phyloP scores from a whole-genome alignment of 2,888 invertebrate genomes.

The Zygaena filipendulae region DNA sequence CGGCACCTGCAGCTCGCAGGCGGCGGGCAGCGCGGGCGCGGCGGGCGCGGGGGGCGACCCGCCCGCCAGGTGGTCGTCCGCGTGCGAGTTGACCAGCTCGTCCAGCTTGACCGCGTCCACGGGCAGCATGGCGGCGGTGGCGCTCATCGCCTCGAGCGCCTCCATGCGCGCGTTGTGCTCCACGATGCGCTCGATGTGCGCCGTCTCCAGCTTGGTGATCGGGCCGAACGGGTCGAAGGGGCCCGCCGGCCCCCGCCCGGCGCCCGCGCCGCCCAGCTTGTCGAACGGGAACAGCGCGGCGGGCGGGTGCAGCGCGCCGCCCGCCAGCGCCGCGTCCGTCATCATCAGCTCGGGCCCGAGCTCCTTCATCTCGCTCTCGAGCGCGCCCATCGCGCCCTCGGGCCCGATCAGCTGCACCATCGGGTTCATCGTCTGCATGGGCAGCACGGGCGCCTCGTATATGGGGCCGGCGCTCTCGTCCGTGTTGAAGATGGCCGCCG shows the following conservation, averaged over 20 bases:
- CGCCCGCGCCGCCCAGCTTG: slow-evolving; percentile 24
- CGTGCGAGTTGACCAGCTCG: slow-evolving; percentile 64
- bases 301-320: slow-evolving; percentile 21
- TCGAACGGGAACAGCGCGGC: slow-evolving; percentile 34
- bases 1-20: slow-evolving; percentile 68
- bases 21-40: slow-evolving; percentile 36
- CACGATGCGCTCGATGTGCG: slow-evolving; percentile 44
- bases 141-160: slow-evolving; percentile 57
- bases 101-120: slow-evolving; percentile 63
- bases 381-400: slow-evolving; percentile 27
- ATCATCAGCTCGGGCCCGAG: slow-evolving; percentile 42
- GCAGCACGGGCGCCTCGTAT: slow-evolving; percentile 32
- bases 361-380: slow-evolving; percentile 40
- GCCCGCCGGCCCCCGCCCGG: slow-evolving; percentile 23
- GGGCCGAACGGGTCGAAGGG: slow-evolving; percentile 45
- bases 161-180: slow-evolving; percentile 58
- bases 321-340: slow-evolving; percentile 27
- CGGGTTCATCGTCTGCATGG: slow-evolving; percentile 27
- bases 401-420: slow-evolving; percentile 43
- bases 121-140: slow-evolving; percentile 50
- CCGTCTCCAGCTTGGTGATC: slow-evolving; percentile 41
- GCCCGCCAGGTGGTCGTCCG: slow-evolving; percentile 47
- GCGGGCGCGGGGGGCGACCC: slow-evolving; percentile 34
- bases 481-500: slow-evolving; percentile 61
- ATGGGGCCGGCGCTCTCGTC: slow-evolving; percentile 41